Evolutionary conservation across 2,113 vertebrate species (phyloP).

Genomic region (Pterocles gutturalis): DNA sequence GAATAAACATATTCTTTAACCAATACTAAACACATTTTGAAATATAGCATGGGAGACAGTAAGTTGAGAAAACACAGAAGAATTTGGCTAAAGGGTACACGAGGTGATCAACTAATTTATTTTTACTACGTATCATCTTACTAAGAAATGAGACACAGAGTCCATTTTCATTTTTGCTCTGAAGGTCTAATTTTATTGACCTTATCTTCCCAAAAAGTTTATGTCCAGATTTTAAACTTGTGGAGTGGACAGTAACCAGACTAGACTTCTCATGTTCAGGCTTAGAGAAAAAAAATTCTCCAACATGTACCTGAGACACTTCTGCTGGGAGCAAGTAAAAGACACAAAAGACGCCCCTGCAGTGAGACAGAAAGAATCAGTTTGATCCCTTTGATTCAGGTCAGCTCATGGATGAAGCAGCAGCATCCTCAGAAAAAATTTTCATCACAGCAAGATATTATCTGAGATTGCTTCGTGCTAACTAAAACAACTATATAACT

Average conservation of each 20-base stretch:
- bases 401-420: neutral
- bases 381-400: neutral
- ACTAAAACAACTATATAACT: neutral
- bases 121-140: neutral
- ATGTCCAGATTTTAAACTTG: neutral
- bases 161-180: neutral
- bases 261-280: neutral
- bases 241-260: neutral
- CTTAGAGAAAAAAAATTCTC: neutral
- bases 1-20: neutral
- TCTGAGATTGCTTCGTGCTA: neutral
- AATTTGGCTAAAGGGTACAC: neutral
- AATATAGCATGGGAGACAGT: fast-evolving
- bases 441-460: neutral
- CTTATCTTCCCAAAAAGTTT: neutral
- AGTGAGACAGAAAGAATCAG: neutral
- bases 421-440: neutral
- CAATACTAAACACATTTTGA: neutral
- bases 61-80: neutral
- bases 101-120: neutral
- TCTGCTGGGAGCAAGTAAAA: neutral
- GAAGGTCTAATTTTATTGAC: neutral
- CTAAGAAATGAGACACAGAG: neutral
- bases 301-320: neutral
- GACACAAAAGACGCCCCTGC: neutral